Evolutionary conservation across 64 coral and sea anemone species (phyloP).

Genomic region (Orbicella faveolata): DNA sequence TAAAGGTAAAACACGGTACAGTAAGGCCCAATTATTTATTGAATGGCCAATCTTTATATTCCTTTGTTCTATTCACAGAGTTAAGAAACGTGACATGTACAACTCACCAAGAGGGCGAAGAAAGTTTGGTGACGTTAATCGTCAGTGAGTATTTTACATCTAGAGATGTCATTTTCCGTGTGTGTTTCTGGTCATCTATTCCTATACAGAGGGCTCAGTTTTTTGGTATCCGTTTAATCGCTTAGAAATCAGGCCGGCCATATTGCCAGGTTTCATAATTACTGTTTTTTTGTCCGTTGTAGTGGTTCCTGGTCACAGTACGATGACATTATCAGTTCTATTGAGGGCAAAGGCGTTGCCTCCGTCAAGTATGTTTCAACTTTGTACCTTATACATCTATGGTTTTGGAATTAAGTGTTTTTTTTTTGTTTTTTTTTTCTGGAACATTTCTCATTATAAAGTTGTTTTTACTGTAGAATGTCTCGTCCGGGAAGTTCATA

Average conservation of each 20-base stretch:
- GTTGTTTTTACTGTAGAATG: slow-evolving; percentile 27
- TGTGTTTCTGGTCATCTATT: not conserved
- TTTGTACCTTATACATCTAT: not conserved
- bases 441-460: not conserved
- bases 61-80: slow-evolving; percentile 6
- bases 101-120: slow-evolving; percentile 35
- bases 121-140: slow-evolving; percentile 50
- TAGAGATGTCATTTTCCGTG: not conserved
- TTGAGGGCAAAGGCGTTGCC: slow-evolving; percentile 45
- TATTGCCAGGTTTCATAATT: not conserved
- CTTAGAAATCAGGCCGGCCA: no score
- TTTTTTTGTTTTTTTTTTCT: not conserved
- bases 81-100: slow-evolving; percentile 80
- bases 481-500: slow-evolving; percentile 55
- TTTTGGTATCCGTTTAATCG: no score
- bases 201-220: not conserved
- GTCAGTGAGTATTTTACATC: slow-evolving; percentile 27
- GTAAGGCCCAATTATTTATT: no score
- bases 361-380: slow-evolving; percentile 54
- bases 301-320: slow-evolving; percentile 79
- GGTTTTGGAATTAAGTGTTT: not conserved
- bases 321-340: slow-evolving; percentile 42
- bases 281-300: not conserved
- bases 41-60: no score
- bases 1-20: no score